A percentile compares a stretch with the other conserved stretches of the same genome.
These are phyloP conservation scores for Xylota sylvarum DNA, from an alignment of 2,888 invertebrate genomes.

Conservation along the genomic window DNA sequence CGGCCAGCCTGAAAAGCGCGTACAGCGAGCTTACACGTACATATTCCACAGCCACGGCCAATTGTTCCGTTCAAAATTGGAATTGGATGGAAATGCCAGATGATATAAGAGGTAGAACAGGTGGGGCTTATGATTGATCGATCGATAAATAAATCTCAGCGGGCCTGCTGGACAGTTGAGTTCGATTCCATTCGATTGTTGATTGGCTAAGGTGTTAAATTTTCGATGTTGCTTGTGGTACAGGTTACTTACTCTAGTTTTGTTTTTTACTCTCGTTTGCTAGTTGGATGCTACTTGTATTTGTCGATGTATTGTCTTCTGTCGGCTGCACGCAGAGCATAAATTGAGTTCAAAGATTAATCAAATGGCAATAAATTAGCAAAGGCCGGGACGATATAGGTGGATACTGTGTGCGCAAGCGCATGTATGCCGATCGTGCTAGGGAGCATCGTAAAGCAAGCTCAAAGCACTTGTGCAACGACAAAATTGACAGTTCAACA, in stretches of 20 bases:
- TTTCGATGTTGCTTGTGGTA: slow-evolving; percentile 31
- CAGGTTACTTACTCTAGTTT: slow-evolving; percentile 34
- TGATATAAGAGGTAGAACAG: slow-evolving; percentile 53
- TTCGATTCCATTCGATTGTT: slow-evolving; percentile 62
- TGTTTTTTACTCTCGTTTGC: slow-evolving; percentile 54
- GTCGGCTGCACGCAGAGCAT: slow-evolving; percentile 60
- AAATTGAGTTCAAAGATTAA: slow-evolving; percentile 70
- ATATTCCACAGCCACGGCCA: slow-evolving; percentile 47
- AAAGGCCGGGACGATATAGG: slow-evolving; percentile 13
- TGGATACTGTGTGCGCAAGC: not conserved
- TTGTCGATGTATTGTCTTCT: slow-evolving; percentile 56
- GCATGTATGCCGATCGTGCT: slow-evolving; percentile 3
- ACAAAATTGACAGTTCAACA: slow-evolving; percentile 48
- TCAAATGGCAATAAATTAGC: slow-evolving; percentile 73
- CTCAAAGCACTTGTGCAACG: slow-evolving; percentile 34
- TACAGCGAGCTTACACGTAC: slow-evolving; percentile 57
- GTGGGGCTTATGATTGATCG: slow-evolving; percentile 71
- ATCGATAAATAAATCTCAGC: slow-evolving; percentile 68
- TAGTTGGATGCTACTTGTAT: slow-evolving; percentile 63
- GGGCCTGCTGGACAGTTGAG: slow-evolving; percentile 32
- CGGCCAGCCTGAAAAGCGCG: slow-evolving; percentile 48
- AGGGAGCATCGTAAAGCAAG: slow-evolving; percentile 3
- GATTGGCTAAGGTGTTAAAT: slow-evolving; percentile 70
- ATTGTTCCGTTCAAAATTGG: slow-evolving; percentile 62
- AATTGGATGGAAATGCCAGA: slow-evolving; percentile 58